These are phyloP conservation scores for Oceanodroma leucorhoa DNA, from an alignment of 2,797 vertebrate species.

Conservation along the genomic window DNA sequence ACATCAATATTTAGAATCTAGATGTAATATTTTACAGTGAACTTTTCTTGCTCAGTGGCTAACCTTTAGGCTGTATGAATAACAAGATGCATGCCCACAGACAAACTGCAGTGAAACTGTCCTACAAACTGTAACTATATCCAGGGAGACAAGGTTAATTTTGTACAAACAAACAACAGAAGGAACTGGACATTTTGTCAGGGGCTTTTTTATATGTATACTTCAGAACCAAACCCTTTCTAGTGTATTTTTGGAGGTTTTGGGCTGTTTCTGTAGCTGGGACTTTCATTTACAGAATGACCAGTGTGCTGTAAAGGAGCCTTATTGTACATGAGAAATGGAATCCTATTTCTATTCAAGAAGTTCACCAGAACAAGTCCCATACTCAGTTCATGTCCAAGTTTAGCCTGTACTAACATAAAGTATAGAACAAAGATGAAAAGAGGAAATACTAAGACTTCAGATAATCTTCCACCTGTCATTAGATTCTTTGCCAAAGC, in stretches of 20 bases:
- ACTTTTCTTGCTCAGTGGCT: background rate
- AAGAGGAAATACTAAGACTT: background rate
- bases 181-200: background rate
- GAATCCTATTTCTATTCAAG: background rate
- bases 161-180: background rate
- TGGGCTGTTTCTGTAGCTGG: background rate
- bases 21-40: background rate
- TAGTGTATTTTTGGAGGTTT: background rate
- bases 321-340: background rate
- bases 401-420: background rate
- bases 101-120: background rate
- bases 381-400: background rate
- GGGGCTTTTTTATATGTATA: background rate
- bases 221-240: background rate
- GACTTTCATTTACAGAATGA: background rate
- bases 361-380: background rate
- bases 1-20: background rate
- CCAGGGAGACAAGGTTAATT: background rate
- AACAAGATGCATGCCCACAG: background rate
- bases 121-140: background rate
- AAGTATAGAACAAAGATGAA: background rate
- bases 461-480: background rate
- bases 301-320: background rate
- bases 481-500: background rate
- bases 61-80: background rate